A percentile compares a stretch with the other conserved stretches of the same genome.
Evolutionary conservation across 2,113 vertebrate genomes (phyloP).

Genomic region (Anser brachyrhynchus): DNA sequence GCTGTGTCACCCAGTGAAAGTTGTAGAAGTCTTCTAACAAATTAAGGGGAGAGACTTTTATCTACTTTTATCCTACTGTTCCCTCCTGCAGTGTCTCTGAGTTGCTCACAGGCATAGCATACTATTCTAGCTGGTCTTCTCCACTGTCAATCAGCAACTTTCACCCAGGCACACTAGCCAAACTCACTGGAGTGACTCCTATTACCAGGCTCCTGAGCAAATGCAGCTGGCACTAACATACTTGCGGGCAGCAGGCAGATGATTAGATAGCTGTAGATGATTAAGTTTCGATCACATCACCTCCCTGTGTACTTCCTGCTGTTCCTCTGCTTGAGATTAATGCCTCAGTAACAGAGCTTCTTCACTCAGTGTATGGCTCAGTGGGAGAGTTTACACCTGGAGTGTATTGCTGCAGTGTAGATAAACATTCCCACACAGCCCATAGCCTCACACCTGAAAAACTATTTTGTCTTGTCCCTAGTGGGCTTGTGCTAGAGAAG

Average conservation of each 20-base stretch:
- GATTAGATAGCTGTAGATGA: neutral
- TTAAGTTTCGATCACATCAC: slow-evolving; percentile 19
- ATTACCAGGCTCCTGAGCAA: neutral
- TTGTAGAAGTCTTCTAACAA: neutral
- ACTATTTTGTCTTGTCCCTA: neutral
- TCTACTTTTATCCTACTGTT: neutral
- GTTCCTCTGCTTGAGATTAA: slow-evolving; percentile 14
- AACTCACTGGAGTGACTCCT: neutral
- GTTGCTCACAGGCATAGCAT: neutral
- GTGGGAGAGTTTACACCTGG: neutral
- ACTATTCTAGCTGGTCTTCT: neutral
- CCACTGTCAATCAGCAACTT: accelerated
- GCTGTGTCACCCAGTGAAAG: neutral
- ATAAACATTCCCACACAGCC: neutral
- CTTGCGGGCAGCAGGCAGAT: neutral
- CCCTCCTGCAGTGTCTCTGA: neutral
- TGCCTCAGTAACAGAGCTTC: neutral
- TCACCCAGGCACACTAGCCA: neutral
- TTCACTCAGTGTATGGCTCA: neutral
- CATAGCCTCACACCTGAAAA: neutral
- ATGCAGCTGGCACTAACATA: neutral
- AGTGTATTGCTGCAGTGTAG: neutral
- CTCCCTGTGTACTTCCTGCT: neutral
- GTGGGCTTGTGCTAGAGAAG: neutral
- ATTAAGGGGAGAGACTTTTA: neutral